Evolutionary conservation across 2,888 invertebrate species (phyloP).

Genomic region (Callinectes sapidus): DNA sequence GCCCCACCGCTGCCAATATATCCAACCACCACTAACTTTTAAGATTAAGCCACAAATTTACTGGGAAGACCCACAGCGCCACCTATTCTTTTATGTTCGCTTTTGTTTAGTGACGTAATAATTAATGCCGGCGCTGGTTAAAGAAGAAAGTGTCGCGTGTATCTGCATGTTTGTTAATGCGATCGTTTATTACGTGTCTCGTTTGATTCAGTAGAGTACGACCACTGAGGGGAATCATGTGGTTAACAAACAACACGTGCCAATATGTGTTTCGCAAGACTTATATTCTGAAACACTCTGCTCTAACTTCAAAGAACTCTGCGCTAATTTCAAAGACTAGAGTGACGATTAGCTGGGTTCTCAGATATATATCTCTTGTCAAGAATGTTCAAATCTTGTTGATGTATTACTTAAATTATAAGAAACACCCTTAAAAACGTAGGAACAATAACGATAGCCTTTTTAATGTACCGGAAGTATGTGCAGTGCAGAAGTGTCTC

Average conservation of each 20-base stretch:
- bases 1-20: not conserved
- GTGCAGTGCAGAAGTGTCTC: no score
- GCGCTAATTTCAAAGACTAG: not conserved
- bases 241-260: not conserved
- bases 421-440: not conserved
- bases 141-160: not conserved
- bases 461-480: no score
- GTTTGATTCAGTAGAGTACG: not conserved
- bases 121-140: not conserved
- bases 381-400: not conserved
- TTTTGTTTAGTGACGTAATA: not conserved
- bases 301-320: not conserved
- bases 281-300: not conserved
- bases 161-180: not conserved
- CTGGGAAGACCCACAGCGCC: not conserved
- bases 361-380: no score
- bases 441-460: not conserved
- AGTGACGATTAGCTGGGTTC: not conserved
- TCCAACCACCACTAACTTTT: slow-evolving; percentile 1
- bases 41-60: slow-evolving; percentile 17
- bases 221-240: not conserved
- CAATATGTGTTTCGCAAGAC: not conserved
- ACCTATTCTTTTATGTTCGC: not conserved
- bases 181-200: not conserved
- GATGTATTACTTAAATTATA: no score